These are phyloP conservation scores for Steatornis caripensis DNA, from an alignment of 2,113 vertebrate genomes.

Conservation along the genomic window DNA sequence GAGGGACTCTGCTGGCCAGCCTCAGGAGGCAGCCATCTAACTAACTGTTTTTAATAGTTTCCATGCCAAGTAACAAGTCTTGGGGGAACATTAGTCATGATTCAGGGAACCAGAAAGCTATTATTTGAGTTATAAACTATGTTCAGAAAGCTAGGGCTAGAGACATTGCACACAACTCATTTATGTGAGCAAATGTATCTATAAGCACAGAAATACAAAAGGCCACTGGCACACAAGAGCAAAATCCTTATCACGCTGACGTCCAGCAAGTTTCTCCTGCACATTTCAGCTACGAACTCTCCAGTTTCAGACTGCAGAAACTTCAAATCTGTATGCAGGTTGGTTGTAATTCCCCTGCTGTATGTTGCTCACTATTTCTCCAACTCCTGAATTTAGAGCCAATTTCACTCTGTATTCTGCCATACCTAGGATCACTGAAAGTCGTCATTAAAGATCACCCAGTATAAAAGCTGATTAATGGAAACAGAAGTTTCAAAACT, in stretches of 20 bases:
- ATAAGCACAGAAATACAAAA: not conserved
- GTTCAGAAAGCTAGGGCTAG: not conserved
- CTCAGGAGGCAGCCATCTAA: not conserved
- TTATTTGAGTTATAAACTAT: not conserved
- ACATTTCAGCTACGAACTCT: not conserved
- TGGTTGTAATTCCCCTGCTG: not conserved
- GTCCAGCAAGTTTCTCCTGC: not conserved
- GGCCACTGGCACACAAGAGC: not conserved
- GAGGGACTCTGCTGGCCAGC: not conserved
- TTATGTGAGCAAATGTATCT: not conserved
- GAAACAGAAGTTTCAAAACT: not conserved
- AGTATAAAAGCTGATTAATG: not conserved
- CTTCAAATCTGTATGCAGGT: not conserved
- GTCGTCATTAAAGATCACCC: not conserved
- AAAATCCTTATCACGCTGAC: not conserved
- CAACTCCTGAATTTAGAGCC: not conserved
- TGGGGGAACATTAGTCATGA: not conserved
- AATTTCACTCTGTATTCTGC: not conserved
- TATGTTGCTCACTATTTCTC: not conserved
- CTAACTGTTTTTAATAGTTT: not conserved
- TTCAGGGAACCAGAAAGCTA: not conserved
- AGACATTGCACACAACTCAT: not conserved
- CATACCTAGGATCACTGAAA: not conserved
- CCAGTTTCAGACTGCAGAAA: not conserved
- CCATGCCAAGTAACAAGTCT: conserved; percentile 3